Evolutionary conservation across 2,797 vertebrate species (phyloP).

Genomic region (Esox lucius): DNA sequence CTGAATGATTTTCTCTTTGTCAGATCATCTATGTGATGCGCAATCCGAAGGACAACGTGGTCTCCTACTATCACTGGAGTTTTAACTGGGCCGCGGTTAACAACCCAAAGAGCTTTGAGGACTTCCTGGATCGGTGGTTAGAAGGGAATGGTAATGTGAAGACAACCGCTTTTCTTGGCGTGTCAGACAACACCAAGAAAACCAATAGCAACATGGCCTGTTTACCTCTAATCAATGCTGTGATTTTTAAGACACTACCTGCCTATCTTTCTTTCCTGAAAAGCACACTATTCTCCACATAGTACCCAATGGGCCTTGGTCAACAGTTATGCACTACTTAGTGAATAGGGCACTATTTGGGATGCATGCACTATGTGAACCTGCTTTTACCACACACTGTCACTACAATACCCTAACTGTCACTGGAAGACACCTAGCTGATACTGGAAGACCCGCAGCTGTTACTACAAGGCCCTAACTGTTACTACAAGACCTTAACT

Average conservation of each 20-base stretch:
- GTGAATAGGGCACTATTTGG: too few species aligned
- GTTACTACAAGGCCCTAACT: too few species aligned
- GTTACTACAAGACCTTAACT: too few species aligned
- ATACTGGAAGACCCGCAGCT: too few species aligned
- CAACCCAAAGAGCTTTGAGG: slow-evolving; percentile 50
- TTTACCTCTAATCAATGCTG: too few species aligned
- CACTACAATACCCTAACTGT: too few species aligned
- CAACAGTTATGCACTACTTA: not conserved
- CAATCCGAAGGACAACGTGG: slow-evolving; percentile 64
- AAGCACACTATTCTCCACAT: not conserved
- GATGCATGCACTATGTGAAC: too few species aligned
- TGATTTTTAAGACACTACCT: too few species aligned
- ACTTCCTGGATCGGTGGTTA: slow-evolving; percentile 55
- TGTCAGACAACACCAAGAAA: not conserved
- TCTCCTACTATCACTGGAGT: slow-evolving; percentile 65
- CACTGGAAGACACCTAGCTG: too few species aligned
- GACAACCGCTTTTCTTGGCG: not conserved
- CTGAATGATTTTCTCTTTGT: slow-evolving; percentile 1
- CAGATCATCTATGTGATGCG: slow-evolving; percentile 67
- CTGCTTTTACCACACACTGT: too few species aligned
- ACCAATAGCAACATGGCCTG: too few species aligned
- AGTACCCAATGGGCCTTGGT: not conserved
- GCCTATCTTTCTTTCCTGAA: not conserved
- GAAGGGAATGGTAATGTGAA: slow-evolving; percentile 46
- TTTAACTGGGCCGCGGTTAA: slow-evolving; percentile 7